phyloP scores from a whole-genome alignment of 2,113 vertebrate genomes.

The Sclerurus mexicanus region DNA sequence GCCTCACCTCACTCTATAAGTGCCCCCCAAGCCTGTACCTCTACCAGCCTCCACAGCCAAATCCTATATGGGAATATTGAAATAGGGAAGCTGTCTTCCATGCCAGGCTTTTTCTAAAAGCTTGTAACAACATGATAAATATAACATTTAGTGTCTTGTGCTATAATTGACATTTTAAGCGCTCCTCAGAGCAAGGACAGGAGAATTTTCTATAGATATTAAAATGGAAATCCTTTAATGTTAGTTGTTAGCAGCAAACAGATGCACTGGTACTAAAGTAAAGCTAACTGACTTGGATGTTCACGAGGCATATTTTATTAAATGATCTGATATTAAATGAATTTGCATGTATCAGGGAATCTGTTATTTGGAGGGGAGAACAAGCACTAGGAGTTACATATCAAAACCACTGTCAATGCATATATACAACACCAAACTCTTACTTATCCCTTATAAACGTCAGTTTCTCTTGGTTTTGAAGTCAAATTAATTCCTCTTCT shows the following conservation, averaged over 20 bases:
- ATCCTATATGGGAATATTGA: neutral
- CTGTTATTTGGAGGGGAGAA: neutral
- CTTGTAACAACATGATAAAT: neutral
- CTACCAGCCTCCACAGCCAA: neutral
- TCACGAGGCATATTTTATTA: neutral
- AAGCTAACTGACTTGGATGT: neutral
- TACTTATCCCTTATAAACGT: neutral
- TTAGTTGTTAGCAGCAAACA: neutral
- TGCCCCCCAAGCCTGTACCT: neutral
- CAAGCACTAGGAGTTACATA: neutral
- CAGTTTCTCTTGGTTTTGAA: neutral
- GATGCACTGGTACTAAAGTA: neutral
- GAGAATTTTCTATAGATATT: neutral
- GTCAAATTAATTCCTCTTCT: constrained; percentile 20
- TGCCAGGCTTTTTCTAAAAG: neutral
- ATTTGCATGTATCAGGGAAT: neutral
- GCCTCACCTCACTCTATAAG: neutral
- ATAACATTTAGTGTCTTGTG: neutral
- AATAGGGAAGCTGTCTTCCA: neutral
- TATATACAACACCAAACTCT: neutral
- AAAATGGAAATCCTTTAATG: constrained; percentile 20
- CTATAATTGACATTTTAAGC: constrained; percentile 33
- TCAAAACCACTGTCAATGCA: neutral
- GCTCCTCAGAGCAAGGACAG: constrained; percentile 1
- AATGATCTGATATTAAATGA: neutral